Conservation (phyloP, 35 echinoderm and acorn worm genomes). For the Hemicentrotus pulcherrimus region DNA sequence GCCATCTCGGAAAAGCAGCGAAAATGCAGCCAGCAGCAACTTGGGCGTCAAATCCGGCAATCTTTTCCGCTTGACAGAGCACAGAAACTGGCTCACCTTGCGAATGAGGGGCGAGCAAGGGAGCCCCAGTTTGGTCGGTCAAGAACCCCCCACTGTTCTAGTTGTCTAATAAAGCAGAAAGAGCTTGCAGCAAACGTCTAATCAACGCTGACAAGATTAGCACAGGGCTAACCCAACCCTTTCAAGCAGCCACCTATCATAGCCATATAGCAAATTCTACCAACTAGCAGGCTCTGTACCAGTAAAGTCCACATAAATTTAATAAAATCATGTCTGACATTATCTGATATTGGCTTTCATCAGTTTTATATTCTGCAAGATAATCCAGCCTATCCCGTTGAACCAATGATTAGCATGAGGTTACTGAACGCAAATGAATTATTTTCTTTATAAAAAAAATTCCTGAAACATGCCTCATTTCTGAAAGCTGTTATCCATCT, state of each 20-base stretch:
- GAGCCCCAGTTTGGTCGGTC: slow-evolving; percentile 18
- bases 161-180: slow-evolving; percentile 49
- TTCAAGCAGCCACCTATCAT: background rate
- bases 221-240: slow-evolving; percentile 30
- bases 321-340: background rate
- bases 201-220: slow-evolving; percentile 47
- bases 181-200: slow-evolving; percentile 37
- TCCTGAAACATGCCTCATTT: too few relatives aligned
- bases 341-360: background rate
- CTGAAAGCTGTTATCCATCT: too few relatives aligned
- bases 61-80: slow-evolving; percentile 42
- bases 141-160: slow-evolving; percentile 38
- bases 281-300: background rate
- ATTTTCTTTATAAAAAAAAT: too few relatives aligned
- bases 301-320: background rate
- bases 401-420: background rate
- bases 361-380: background rate
- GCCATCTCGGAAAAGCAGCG: background rate
- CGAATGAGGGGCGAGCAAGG: slow-evolving; percentile 33
- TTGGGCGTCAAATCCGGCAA: slow-evolving; percentile 48
- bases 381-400: background rate
- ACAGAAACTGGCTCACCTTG: slow-evolving; percentile 50
- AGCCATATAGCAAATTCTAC: background rate
- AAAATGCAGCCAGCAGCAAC: slow-evolving; percentile 27
- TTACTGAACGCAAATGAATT: background rate